phyloP scores from a whole-genome alignment of 1,140 invertebrate species.

The Glossosoma conforme region DNA sequence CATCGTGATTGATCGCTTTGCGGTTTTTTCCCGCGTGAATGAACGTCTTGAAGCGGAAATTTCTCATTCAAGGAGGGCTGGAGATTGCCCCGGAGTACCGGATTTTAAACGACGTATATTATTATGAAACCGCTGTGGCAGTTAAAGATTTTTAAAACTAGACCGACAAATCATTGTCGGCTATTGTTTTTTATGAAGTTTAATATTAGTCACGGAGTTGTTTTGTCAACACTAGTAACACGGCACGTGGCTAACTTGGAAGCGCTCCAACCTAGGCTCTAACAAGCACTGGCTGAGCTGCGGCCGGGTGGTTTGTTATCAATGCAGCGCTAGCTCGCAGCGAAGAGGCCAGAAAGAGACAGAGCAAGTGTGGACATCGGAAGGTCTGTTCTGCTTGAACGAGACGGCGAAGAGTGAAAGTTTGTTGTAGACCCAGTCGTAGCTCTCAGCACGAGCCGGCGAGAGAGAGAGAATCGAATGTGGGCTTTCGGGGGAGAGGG shows the following conservation, averaged over 20 bases:
- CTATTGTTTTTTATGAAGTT: too few species aligned
- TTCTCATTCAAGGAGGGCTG: constrained; percentile 57
- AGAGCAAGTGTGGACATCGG: background rate
- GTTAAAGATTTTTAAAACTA: too few species aligned
- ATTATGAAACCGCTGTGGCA: too few species aligned
- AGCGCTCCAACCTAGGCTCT: too few species aligned
- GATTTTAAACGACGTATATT: too few species aligned
- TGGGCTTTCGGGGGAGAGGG: background rate
- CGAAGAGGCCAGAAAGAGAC: constrained; percentile 4
- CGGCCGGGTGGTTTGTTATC: constrained; percentile 15
- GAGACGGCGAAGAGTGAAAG: constrained; percentile 7
- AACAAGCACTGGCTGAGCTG: background rate
- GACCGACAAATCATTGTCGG: too few species aligned
- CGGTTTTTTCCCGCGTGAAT: constrained; percentile 57
- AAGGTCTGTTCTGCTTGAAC: constrained; percentile 1
- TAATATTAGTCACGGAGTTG: too few species aligned
- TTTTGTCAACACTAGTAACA: too few species aligned
- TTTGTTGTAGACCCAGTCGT: constrained; percentile 1
- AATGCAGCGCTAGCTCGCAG: constrained; percentile 21
- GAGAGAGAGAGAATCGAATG: background rate
- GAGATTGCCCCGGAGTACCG: too few species aligned
- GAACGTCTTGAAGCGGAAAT: constrained; percentile 55
- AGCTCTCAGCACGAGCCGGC: constrained; percentile 7
- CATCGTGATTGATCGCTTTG: constrained; percentile 53
- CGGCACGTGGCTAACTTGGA: too few species aligned